A percentile compares a stretch with the other conserved stretches of the same genome.
Conservation (phyloP, 1,140 invertebrate genomes). For the Pseudomyrmex concolor region DNA sequence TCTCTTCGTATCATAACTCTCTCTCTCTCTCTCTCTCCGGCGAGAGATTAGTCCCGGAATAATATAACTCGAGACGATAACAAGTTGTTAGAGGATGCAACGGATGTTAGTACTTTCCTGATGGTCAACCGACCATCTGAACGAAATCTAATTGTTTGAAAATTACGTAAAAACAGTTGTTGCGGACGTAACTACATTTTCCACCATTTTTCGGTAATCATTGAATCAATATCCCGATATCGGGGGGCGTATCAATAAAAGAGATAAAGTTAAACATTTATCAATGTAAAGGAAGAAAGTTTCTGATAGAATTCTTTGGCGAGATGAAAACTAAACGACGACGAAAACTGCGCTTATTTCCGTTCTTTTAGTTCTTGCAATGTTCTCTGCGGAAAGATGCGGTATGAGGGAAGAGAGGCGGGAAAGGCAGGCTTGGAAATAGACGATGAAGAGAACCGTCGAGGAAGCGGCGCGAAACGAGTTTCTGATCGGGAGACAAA, state of each 20-base stretch:
- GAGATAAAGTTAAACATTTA: too few relatives aligned
- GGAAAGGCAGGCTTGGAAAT: not conserved
- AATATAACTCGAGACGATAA: too few relatives aligned
- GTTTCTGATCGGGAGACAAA: conserved; percentile 50
- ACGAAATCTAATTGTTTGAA: too few relatives aligned
- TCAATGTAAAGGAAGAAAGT: not conserved
- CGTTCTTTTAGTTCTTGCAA: conserved; percentile 25
- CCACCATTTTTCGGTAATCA: not conserved
- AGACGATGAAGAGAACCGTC: conserved; percentile 36
- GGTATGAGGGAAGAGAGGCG: not conserved
- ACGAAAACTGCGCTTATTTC: conserved; percentile 19
- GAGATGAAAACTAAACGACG: conserved; percentile 11
- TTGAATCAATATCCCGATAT: not conserved
- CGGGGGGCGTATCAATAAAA: not conserved
- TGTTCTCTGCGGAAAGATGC: conserved; percentile 22
- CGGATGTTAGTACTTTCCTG: too few relatives aligned
- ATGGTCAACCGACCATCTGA: too few relatives aligned
- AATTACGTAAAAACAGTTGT: too few relatives aligned
- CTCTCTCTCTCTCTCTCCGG: too few relatives aligned
- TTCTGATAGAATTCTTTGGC: conserved; percentile 25
- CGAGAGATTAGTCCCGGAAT: too few relatives aligned
- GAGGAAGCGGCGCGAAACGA: not conserved
- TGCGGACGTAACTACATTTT: too few relatives aligned
- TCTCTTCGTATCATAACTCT: not conserved
- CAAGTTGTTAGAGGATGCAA: too few relatives aligned